Evolutionary conservation across 2,797 vertebrate genomes (phyloP).

Genomic region (Chiloscyllium punctatum): DNA sequence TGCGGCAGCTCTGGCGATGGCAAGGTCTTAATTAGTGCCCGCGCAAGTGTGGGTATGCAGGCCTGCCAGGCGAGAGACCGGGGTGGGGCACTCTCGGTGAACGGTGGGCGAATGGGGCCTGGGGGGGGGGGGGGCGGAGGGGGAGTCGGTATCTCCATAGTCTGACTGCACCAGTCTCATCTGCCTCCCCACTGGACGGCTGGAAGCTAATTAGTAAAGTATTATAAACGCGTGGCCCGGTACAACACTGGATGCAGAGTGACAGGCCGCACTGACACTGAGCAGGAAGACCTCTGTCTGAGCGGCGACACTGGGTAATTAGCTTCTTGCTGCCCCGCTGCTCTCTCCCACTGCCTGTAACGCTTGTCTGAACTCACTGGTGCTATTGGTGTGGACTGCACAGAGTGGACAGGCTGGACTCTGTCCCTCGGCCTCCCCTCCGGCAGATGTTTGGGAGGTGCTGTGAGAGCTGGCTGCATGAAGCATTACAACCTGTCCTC

Average conservation of each 20-base stretch:
- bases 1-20: background rate
- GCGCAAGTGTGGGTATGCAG: slow-evolving; percentile 24
- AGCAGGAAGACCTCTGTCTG: background rate
- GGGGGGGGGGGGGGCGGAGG: too few species aligned
- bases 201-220: slow-evolving; percentile 23
- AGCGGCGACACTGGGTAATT: background rate
- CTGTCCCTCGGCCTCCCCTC: background rate
- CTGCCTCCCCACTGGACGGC: background rate
- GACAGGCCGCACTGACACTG: background rate
- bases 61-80: background rate
- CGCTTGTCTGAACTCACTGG: too few species aligned
- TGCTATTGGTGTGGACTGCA: too few species aligned
- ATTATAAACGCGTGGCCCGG: background rate
- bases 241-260: background rate
- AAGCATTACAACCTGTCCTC: background rate
- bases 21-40: slow-evolving; percentile 32
- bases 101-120: too few species aligned
- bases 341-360: too few species aligned
- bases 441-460: background rate
- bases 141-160: background rate
- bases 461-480: background rate
- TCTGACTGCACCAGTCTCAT: background rate
- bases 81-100: background rate
- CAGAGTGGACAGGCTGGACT: background rate
- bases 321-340: background rate